phyloP scores from a whole-genome alignment of 2,797 vertebrate genomes.

The Tamandua tetradactyla region DNA sequence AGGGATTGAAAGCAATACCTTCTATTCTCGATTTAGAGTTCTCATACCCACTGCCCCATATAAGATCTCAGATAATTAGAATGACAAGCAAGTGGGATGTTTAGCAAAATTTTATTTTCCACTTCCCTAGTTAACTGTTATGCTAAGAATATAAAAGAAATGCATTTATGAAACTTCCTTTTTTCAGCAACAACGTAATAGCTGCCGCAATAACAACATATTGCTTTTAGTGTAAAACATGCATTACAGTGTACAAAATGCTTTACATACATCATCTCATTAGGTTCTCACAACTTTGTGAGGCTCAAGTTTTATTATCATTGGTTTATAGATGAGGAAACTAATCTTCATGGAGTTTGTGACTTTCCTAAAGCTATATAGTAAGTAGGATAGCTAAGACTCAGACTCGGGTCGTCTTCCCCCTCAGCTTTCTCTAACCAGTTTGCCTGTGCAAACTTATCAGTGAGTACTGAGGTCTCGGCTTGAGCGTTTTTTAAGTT shows the following conservation, averaged over 20 bases:
- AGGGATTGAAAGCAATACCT: not conserved
- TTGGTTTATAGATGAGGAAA: conserved; percentile 37
- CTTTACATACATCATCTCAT: not conserved
- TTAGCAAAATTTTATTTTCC: conserved; percentile 2
- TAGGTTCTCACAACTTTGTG: not conserved
- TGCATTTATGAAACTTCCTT: not conserved
- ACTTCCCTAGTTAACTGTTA: not conserved
- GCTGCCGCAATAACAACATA: not conserved
- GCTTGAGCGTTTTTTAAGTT: not conserved
- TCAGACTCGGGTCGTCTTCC: too few species aligned
- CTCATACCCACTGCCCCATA: not conserved
- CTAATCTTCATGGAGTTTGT: not conserved
- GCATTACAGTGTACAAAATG: not conserved
- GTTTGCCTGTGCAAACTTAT: not conserved
- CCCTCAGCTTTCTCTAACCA: not conserved
- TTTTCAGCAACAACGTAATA: not conserved
- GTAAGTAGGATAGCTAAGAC: not conserved
- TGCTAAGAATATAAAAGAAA: not conserved
- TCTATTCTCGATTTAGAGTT: not conserved
- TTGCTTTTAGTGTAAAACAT: not conserved
- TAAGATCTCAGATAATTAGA: not conserved
- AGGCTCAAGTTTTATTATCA: conserved; percentile 25
- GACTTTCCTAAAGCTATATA: not conserved
- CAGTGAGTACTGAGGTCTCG: not conserved
- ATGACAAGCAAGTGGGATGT: not conserved